Conservation (phyloP, 2,797 vertebrate species). For the Philypnodon macrostomus region DNA sequence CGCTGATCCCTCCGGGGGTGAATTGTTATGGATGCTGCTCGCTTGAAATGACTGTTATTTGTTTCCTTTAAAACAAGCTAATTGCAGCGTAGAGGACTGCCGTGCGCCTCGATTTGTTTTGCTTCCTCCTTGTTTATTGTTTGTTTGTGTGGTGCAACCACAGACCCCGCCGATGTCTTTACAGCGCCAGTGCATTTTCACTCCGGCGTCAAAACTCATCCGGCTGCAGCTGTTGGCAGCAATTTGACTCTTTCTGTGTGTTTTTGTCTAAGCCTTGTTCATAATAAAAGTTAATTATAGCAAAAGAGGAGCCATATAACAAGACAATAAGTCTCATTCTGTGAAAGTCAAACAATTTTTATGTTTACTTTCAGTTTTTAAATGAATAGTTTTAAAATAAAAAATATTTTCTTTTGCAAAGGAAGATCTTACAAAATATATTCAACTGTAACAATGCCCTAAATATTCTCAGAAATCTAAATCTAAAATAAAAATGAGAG, state of each 20-base stretch:
- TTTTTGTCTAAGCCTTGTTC: constrained; percentile 7
- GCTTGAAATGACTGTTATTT: constrained; percentile 76
- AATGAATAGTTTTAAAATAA: too few species aligned
- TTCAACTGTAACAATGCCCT: too few species aligned
- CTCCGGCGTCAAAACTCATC: constrained; percentile 42
- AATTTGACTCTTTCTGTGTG: constrained; percentile 46
- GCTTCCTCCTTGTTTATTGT: constrained; percentile 64
- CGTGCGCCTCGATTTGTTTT: constrained; percentile 47
- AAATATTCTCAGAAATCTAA: too few species aligned
- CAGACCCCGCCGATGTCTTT: constrained; percentile 61
- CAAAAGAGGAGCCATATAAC: constrained; percentile 12
- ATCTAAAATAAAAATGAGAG: too few species aligned
- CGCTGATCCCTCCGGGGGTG: constrained; percentile 66
- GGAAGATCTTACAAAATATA: constrained; percentile 2
- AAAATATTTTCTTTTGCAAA: too few species aligned
- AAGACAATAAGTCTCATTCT: constrained; percentile 10
- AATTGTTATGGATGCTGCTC: constrained; percentile 71
- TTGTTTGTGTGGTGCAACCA: constrained; percentile 60
- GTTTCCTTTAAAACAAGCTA: constrained; percentile 79
- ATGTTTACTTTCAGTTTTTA: too few species aligned
- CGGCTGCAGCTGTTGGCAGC: constrained; percentile 53
- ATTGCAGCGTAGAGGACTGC: constrained; percentile 67
- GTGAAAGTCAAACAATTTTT: too few species aligned
- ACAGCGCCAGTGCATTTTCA: constrained; percentile 58
- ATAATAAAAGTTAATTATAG: constrained; percentile 20